Evolutionary conservation across 92 coral and sea anemone genomes (phyloP).

Genomic region (Anthopleura xanthogrammica): DNA sequence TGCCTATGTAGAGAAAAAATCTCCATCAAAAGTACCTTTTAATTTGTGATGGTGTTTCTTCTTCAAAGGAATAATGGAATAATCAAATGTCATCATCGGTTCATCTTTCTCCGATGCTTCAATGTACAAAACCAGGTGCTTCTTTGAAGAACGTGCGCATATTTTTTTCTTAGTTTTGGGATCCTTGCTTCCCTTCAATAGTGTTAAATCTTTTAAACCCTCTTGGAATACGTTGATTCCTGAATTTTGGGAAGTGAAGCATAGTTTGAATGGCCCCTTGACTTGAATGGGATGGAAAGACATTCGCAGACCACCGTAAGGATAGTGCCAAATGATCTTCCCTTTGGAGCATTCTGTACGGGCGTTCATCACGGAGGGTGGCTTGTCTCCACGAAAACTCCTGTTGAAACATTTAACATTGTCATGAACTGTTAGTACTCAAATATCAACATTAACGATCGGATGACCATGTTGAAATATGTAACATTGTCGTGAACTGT

Average conservation of each 20-base stretch:
- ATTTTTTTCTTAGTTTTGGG: slow-evolving; percentile 38
- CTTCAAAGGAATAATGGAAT: slow-evolving; percentile 51
- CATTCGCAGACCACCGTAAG: slow-evolving; percentile 88
- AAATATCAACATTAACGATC: no score
- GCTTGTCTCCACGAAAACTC: slow-evolving; percentile 34
- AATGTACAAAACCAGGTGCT: slow-evolving; percentile 59
- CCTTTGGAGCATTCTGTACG: slow-evolving; percentile 70
- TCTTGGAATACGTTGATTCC: slow-evolving; percentile 70
- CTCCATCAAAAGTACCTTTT: slow-evolving; percentile 43
- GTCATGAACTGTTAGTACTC: slow-evolving; percentile 22
- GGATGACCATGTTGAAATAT: neutral
- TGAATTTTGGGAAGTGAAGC: slow-evolving; percentile 56
- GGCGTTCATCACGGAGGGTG: slow-evolving; percentile 71
- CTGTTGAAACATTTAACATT: slow-evolving; percentile 29
- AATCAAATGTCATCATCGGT: slow-evolving; percentile 40
- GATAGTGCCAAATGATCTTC: slow-evolving; percentile 76
- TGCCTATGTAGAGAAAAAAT: neutral
- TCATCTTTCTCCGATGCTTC: slow-evolving; percentile 54
- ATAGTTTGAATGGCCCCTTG: slow-evolving; percentile 66
- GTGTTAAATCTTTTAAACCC: slow-evolving; percentile 47
- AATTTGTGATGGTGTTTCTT: slow-evolving; percentile 44
- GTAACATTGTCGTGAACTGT: slow-evolving; percentile 8
- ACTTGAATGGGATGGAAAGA: slow-evolving; percentile 72
- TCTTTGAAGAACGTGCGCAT: slow-evolving; percentile 56
- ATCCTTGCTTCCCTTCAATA: slow-evolving; percentile 44